These are phyloP conservation scores for Vultur gryphus DNA, from an alignment of 2,797 vertebrate species.

Conservation along the genomic window DNA sequence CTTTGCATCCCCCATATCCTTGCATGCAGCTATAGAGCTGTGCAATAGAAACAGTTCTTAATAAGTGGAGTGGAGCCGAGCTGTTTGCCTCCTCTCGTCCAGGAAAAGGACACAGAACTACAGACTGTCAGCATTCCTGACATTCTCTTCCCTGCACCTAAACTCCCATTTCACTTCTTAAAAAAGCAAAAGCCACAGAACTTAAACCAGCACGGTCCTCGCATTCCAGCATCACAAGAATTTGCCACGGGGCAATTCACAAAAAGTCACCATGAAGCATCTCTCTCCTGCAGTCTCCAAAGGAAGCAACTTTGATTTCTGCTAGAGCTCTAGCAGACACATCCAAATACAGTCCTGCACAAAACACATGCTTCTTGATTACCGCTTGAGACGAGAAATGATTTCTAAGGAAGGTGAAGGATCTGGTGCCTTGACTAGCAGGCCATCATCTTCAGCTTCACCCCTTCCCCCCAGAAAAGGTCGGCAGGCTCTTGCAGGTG, in stretches of 20 bases:
- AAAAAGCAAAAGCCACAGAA: not conserved
- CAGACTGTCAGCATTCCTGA: slow-evolving; percentile 57
- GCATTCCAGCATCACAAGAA: slow-evolving; percentile 24
- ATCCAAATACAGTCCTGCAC: not conserved
- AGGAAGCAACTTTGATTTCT: not conserved
- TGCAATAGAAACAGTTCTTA: not conserved
- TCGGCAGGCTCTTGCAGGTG: not conserved
- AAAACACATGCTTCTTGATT: not conserved
- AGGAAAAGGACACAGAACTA: slow-evolving; percentile 11
- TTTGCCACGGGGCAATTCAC: slow-evolving; percentile 6
- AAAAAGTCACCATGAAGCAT: not conserved
- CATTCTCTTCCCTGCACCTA: slow-evolving; percentile 51
- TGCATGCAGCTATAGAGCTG: not conserved
- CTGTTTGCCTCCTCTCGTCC: not conserved
- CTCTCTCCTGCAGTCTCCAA: not conserved
- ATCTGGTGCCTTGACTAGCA: not conserved
- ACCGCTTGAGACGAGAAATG: not conserved
- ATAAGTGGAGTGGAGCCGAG: not conserved
- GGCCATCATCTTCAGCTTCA: not conserved
- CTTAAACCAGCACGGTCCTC: not conserved
- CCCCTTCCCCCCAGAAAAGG: not conserved
- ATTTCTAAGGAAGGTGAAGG: not conserved
- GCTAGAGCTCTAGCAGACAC: not conserved
- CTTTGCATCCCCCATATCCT: not conserved
- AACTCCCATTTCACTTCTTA: not conserved